Evolutionary conservation across 2,888 invertebrate species (phyloP), one percentile per base, ranked within the genome.

Genomic region (Argyra leucocephala): DNA sequence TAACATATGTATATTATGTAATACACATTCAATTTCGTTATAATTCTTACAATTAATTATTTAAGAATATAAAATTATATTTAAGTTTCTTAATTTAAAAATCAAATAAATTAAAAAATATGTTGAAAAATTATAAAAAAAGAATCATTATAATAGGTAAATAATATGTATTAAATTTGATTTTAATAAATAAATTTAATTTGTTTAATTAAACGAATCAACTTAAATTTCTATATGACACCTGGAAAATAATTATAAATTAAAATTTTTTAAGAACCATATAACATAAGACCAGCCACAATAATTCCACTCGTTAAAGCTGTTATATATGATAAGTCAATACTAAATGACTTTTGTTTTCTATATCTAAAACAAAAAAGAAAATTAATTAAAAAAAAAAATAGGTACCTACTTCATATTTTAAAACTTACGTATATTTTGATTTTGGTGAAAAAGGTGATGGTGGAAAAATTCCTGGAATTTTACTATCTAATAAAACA

Each of bases 401-500:
- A n/a, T 24, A 37, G 57, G 57, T 61, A 37, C 21, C 58, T 31
- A 21, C 61, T 15, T 61, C 2, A 6, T 22, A 23, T n/a, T n/a
- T 1, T 23, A 22, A 61, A 63, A 69, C 73, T 75, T 72, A 78
- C 79, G 82, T 79, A 23, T 69, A 79, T 72, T 81, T 80, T 69
- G 81, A 82, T 24, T 76, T 76, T 18, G 83, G 81, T 64, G 83
- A 83, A 68, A 86, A 81, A 22, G 85, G 85, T 61, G 82, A 81
- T 4, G 85, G 85, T 24, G 86, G 86, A 73, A 81, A 79, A 4
- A 84, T 74, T 21, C 86, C 86, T 1, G 86, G 86, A 62, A 82
- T 78, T 70, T 80, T 80, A 66, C 86, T 86, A 74, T 86, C 86
- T 70, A 85, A 78, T 75, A 85, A 86, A 23, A 86, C 82, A 71